Evolutionary conservation across 2,888 invertebrate genomes (phyloP).

Genomic region (Leptogaster cylindrica): DNA sequence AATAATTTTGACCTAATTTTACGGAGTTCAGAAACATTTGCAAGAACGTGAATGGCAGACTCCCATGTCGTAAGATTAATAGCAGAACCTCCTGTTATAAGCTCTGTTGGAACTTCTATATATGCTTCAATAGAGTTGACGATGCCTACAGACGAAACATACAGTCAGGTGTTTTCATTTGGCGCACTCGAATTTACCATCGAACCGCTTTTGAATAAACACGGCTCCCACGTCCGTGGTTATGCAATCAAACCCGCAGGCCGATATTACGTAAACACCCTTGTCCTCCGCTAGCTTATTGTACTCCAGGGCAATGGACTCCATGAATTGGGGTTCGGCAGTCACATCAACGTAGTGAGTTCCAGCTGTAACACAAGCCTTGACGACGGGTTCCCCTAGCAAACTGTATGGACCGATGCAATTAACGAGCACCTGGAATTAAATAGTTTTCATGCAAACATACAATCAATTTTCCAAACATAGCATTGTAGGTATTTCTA

Average conservation of each 20-base stretch:
- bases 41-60: conserved; percentile 80
- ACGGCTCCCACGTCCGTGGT: conserved; percentile 86
- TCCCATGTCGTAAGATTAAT: conserved; percentile 90
- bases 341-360: conserved; percentile 92
- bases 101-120: conserved; percentile 62
- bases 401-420: conserved; percentile 91
- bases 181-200: too few species aligned
- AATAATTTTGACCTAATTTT: conserved; percentile 72
- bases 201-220: conserved; percentile 73
- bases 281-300: conserved; percentile 75
- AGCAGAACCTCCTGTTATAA: conserved; percentile 60
- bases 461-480: too few species aligned
- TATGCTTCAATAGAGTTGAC: conserved; percentile 81
- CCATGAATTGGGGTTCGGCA: conserved; percentile 91
- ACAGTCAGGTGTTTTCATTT: conserved; percentile 45
- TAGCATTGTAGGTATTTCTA: too few species aligned
- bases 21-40: conserved; percentile 69
- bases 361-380: conserved; percentile 81
- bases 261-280: conserved; percentile 85
- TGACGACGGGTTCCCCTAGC: conserved; percentile 88
- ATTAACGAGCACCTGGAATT: conserved; percentile 70
- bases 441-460: too few species aligned
- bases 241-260: conserved; percentile 93
- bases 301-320: conserved; percentile 83
- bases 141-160: conserved; percentile 63